A percentile compares a stretch with the other conserved stretches of the same genome.
Conservation (phyloP, 2,113 vertebrate genomes). For the Sinosuthora webbiana region DNA sequence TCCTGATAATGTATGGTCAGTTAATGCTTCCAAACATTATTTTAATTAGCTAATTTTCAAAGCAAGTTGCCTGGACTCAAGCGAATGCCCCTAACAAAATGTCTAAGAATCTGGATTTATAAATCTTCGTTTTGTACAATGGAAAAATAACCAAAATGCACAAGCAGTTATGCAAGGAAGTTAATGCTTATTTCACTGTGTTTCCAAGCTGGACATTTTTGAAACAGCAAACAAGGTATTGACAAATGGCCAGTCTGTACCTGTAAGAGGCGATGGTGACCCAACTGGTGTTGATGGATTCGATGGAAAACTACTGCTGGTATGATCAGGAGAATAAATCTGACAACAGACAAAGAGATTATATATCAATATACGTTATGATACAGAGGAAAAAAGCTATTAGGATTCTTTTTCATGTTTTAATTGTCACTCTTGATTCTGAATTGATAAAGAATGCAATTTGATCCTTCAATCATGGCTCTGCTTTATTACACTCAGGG, state of each 20-base stretch:
- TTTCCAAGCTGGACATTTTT: not conserved
- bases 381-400: conserved; percentile 10
- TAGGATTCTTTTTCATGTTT: conserved; percentile 53
- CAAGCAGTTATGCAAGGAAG: not conserved
- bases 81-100: not conserved
- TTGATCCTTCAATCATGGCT: conserved; percentile 65
- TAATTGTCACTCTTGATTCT: conserved; percentile 43
- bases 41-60: not conserved
- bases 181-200: not conserved
- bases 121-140: not conserved
- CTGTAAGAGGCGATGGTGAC: conserved; percentile 93
- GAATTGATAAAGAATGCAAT: conserved; percentile 9
- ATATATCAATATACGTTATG: conserved; percentile 14
- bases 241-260: conserved; percentile 69
- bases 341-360: conserved; percentile 64
- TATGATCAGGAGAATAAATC: conserved; percentile 99
- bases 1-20: not conserved
- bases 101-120: not conserved
- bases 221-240: not conserved
- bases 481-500: conserved; percentile 51
- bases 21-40: not conserved
- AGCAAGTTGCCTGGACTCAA: not conserved
- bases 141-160: not conserved
- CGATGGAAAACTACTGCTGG: conserved; percentile 98
- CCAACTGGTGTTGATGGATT: conserved; percentile 97